Evolutionary conservation across 2,113 vertebrate genomes (phyloP), one percentile per base, ranked within the genome.

Genomic region (Callionymus lyra): DNA sequence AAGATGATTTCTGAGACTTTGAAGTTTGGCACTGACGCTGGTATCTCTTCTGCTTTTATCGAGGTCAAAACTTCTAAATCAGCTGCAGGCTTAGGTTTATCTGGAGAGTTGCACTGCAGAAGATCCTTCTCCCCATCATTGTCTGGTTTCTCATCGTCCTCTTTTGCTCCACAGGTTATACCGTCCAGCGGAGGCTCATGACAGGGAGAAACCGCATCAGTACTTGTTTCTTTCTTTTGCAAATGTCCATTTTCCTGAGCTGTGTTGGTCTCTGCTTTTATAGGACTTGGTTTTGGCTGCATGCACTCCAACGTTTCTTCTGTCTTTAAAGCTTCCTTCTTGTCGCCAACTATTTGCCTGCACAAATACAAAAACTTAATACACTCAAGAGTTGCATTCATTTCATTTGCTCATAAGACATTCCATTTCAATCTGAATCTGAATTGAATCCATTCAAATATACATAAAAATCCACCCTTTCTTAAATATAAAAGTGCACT

Each of bases 181-280:
- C 45, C 53, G 31, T 33, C 11, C 13, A 37, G 18, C 34, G 47
- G 16, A 10, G 49, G 36, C n/a, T 1, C 37, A 31, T 47, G 49
- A 37, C 9, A 14, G 9, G 60, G 49, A 34, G 57, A 56, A 6
- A 31, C 11, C 0, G 14, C 10, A 2, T 15, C 41, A 1, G 48
- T 41, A 15, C 54, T 45, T 17, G 12, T 1, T n/a, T 10, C 18
- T 31, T 51, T 58, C 16, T 39, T 57, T 21, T 54, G 57, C 18
- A 51, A 16, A 9, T 47, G 47, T 44, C 72, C 71, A 32, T 79
- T 77, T 58, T 69, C 59, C 50, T 48, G 68, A 55, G 56, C 42
- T 37, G 40, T 47, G 2, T 10, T 44, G 15, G 45, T 34, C 37
- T 64, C 46, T 1, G 12, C 12, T 46, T 34, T 63, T 27, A 5